phyloP scores from a whole-genome alignment of 1,140 invertebrate genomes.

The Drosophila nikananu region DNA sequence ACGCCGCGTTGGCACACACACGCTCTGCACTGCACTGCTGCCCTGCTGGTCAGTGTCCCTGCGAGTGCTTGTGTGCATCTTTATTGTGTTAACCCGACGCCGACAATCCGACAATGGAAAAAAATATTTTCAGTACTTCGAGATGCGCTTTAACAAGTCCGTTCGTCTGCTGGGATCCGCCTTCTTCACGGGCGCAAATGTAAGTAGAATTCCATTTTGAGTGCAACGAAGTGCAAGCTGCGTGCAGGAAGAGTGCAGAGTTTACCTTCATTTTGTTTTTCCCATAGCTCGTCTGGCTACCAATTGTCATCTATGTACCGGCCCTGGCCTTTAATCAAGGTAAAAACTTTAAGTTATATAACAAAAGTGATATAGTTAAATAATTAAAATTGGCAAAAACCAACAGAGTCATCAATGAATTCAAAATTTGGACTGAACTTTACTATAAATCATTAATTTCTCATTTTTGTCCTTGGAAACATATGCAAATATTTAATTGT shows the following conservation, averaged over 20 bases:
- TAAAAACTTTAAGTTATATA: conserved; percentile 71
- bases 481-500: not conserved
- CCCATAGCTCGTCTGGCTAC: conserved; percentile 92
- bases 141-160: conserved; percentile 90
- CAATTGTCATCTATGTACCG: conserved; percentile 95
- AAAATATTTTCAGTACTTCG: conserved; percentile 90
- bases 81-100: conserved; percentile 53
- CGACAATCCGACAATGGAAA: conserved; percentile 37
- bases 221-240: not conserved
- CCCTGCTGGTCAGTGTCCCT: conserved; percentile 1
- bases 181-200: conserved; percentile 90
- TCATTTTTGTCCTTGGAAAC: not conserved
- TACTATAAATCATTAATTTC: not conserved
- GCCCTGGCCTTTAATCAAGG: conserved; percentile 95
- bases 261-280: not conserved
- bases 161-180: conserved; percentile 90
- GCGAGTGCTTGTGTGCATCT: conserved; percentile 26
- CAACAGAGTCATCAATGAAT: not conserved
- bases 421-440: not conserved
- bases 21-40: not conserved
- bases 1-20: conserved; percentile 42
- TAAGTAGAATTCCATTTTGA: conserved; percentile 85
- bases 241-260: not conserved
- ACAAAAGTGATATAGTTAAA: accelerated
- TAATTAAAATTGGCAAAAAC: not conserved